Evolutionary conservation across 2,888 invertebrate species (phyloP), one percentile per base, ranked within the genome.

Genomic region (Ormia ochracea): DNA sequence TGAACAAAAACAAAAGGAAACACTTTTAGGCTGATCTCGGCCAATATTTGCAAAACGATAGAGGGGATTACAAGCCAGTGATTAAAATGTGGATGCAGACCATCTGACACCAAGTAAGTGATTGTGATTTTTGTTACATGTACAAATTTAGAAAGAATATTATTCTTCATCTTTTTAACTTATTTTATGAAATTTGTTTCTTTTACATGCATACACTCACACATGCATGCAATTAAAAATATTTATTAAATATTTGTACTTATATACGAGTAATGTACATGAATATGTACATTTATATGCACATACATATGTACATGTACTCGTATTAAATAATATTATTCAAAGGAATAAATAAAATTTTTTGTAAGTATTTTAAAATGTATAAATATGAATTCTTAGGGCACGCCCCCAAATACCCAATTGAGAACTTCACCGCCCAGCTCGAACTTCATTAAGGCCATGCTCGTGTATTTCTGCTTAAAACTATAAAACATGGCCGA

Each of bases 401-500:
- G 28, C 63, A 63, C 76, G 76, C 76, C 76, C 56, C 9, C 28
- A 58, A 21, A 63, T 63, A 56, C 17, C 48, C 4, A n/a, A 69
- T 48, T 23, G 14, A 12, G 48, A 50, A 56, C 23, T 65, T 19
- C 12, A 33, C 23, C 69, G 56, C 45, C 23, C 48, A 77, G 33
- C 28, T 26, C 21, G 52, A 75, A 68, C 61, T 68, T 75, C 17
- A 43, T 19, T 38, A 43, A 38, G 17, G 31, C 5, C 19, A 31
- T 21, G 1, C 48, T 17, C 26, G n/a, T 50, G n/a, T 65, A 12
- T 48, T 9, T 58, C 26, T 56, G 12, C 58, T 14, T 45, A 38
- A 48, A 69, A 61, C 21, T 56, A 72, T 52, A 68, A 48, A 58
- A 73, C 48, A 75, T 70, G 79, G 79, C 79, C 69, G 75, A 75